A percentile compares a stretch with the other conserved stretches of the same genome.
Evolutionary conservation across 2,797 vertebrate species (phyloP).

Genomic region (Dermochelys coriacea): DNA sequence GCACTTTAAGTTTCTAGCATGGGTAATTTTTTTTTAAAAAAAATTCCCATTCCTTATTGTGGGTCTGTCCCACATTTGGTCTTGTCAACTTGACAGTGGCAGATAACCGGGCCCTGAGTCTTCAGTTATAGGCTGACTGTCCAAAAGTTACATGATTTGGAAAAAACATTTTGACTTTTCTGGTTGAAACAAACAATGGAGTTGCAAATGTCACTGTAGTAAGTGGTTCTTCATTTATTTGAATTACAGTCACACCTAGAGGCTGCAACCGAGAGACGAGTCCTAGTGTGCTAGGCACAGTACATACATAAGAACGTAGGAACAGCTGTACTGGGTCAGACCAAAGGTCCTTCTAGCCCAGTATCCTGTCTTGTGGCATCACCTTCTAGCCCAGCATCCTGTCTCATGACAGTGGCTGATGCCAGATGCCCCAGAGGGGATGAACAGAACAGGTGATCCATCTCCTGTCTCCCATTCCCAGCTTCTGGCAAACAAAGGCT

Average conservation of each 20-base stretch:
- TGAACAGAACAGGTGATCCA: too few relatives aligned
- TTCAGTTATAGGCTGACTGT: background rate
- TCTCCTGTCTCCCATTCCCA: too few relatives aligned
- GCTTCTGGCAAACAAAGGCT: too few relatives aligned
- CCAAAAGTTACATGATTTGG: background rate
- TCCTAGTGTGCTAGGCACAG: background rate
- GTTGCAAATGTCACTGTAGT: background rate
- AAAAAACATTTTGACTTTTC: background rate
- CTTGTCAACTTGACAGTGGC: background rate
- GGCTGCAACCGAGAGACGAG: background rate
- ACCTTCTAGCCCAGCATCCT: too few relatives aligned
- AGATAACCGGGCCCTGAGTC: background rate
- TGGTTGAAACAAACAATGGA: background rate
- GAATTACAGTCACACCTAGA: constrained; percentile 4
- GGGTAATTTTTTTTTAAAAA: background rate
- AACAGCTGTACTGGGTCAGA: too few relatives aligned
- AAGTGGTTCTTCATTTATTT: background rate
- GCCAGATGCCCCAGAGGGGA: too few relatives aligned
- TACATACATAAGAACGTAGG: background rate
- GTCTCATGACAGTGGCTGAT: too few relatives aligned
- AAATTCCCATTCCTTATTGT: background rate
- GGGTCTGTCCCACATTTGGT: background rate
- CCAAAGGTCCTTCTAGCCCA: too few relatives aligned
- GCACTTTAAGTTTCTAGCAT: background rate
- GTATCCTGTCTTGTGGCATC: too few relatives aligned